Percentiles rank a stretch among this genome's conserved stretches.
phyloP scores from a whole-genome alignment of 1,140 invertebrate genomes.

The Cydia splendana region DNA sequence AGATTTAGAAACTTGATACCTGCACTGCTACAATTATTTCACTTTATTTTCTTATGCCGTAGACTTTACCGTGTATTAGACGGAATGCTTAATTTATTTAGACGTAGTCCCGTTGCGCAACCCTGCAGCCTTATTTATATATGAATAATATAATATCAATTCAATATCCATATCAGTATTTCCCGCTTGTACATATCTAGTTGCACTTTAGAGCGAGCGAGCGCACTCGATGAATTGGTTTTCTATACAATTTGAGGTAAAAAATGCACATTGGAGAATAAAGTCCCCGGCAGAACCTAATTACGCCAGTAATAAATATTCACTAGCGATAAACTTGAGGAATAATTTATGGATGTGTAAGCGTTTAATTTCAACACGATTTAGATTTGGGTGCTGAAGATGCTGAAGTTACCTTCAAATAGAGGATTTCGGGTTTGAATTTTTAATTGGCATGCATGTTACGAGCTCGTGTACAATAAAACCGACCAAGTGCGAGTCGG shows the following conservation, averaged over 20 bases:
- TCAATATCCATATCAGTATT: background rate
- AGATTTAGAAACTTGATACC: background rate
- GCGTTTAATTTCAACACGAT: constrained; percentile 66
- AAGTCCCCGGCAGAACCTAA: constrained; percentile 57
- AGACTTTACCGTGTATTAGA: constrained; percentile 32
- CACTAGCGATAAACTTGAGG: constrained; percentile 70
- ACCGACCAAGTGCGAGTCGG: too few relatives aligned
- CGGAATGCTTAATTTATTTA: constrained; percentile 62
- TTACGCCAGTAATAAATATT: constrained; percentile 73
- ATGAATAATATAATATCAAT: constrained; percentile 37
- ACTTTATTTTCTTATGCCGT: constrained; percentile 15
- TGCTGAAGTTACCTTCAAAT: constrained; percentile 5
- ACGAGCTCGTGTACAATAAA: background rate
- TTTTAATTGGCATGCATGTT: background rate
- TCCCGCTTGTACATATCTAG: background rate
- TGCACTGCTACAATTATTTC: background rate
- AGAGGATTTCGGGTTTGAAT: background rate
- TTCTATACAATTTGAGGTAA: background rate
- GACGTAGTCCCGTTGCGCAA: constrained; percentile 57
- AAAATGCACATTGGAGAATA: background rate
- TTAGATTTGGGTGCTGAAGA: constrained; percentile 40
- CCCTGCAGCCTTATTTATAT: constrained; percentile 37
- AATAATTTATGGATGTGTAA: constrained; percentile 73
- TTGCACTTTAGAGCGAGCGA: background rate
- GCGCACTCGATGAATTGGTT: background rate